Evolutionary conservation across 2,797 vertebrate species (phyloP).

Genomic region (Thaleichthys pacificus): DNA sequence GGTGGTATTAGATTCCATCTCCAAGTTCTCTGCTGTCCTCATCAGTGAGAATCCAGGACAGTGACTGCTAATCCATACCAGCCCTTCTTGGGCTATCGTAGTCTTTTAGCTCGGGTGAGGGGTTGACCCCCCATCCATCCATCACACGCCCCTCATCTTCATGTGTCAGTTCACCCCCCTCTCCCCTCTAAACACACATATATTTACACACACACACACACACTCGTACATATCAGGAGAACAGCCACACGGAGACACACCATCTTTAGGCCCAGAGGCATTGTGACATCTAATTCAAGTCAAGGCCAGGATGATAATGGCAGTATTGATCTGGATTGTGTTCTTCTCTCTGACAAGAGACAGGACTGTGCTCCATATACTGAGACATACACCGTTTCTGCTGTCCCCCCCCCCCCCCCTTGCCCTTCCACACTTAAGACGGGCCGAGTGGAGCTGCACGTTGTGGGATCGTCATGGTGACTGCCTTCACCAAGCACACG

Average conservation of each 20-base stretch:
- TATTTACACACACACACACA: not conserved
- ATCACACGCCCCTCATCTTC: constrained; percentile 58
- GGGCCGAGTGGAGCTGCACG: constrained; percentile 29
- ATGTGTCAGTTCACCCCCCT: constrained; percentile 42
- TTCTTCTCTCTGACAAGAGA: constrained; percentile 26
- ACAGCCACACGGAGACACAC: not conserved
- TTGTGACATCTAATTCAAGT: constrained; percentile 72
- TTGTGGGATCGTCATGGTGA: constrained; percentile 49
- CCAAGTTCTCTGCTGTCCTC: constrained; percentile 38
- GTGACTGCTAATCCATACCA: constrained; percentile 52
- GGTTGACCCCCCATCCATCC: constrained; percentile 34
- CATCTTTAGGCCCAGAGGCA: constrained; percentile 41
- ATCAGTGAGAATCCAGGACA: constrained; percentile 34
- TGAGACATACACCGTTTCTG: not conserved
- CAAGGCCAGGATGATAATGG: constrained; percentile 61
- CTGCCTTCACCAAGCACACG: constrained; percentile 36
- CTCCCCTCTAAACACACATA: constrained; percentile 17
- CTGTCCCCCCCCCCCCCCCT: not conserved
- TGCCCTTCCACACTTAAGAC: not conserved
- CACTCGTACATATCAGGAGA: not conserved
- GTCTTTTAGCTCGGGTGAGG: constrained; percentile 39
- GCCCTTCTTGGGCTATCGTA: constrained; percentile 31
- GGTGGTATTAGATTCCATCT: constrained; percentile 45
- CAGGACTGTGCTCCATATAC: constrained; percentile 14
- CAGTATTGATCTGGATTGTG: constrained; percentile 67